Conservation (phyloP, 2,797 vertebrate genomes). For the Poecilia wingei region DNA sequence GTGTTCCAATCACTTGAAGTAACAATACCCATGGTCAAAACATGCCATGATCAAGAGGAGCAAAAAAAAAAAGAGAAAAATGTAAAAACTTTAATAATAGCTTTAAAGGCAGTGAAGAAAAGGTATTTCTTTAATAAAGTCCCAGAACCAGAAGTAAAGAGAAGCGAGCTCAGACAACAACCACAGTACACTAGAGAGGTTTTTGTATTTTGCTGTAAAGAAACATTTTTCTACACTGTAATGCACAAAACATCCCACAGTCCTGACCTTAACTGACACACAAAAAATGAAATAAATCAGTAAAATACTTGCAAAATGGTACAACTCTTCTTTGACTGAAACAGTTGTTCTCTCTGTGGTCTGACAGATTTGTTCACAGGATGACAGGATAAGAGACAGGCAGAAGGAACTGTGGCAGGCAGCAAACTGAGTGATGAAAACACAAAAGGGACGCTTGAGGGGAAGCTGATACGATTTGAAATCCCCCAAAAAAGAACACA, state of each 20-base stretch:
- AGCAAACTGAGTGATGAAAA: constrained; percentile 39
- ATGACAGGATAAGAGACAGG: constrained; percentile 25
- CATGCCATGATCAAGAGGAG: constrained; percentile 52
- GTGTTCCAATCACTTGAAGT: constrained; percentile 62
- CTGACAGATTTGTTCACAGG: constrained; percentile 33
- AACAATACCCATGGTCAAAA: constrained; percentile 60
- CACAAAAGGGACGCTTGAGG: constrained; percentile 43
- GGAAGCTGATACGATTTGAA: constrained; percentile 40
- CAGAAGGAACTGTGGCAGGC: constrained; percentile 9
- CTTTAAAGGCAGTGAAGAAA: not conserved
- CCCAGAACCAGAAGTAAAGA: not conserved
- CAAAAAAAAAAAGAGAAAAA: constrained; percentile 38
- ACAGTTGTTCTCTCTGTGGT: constrained; percentile 9
- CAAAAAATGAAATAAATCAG: no score
- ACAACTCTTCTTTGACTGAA: constrained; percentile 11
- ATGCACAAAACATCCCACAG: not conserved
- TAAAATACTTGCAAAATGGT: constrained; percentile 1
- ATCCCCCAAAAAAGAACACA: constrained; percentile 28
- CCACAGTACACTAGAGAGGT: no score
- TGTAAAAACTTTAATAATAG: not conserved
- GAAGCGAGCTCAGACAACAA: not conserved
- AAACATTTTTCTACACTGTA: not conserved
- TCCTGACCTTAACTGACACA: not conserved
- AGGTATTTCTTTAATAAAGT: not conserved
- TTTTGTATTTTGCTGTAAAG: not conserved